Evolutionary conservation across 2,797 vertebrate genomes (phyloP), one percentile per base, ranked within the genome.

Genomic region (Mergus octosetaceus): DNA sequence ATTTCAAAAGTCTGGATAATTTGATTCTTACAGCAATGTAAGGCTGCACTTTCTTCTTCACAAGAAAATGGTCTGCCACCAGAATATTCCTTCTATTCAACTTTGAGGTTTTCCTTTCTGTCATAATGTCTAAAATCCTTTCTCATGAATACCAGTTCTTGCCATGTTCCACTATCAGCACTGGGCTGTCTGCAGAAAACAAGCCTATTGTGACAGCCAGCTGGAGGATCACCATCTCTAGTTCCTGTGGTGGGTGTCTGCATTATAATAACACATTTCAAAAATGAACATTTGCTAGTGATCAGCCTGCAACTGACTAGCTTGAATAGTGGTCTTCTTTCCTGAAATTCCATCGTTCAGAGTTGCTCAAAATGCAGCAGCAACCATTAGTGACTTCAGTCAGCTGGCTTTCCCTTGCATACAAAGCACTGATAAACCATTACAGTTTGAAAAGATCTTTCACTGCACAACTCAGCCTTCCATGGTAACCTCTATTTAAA

Each of bases 101-200:
- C 9, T 25, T 22, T 24, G 20, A 54, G 13, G 4, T 25, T 61
- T 79, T 43, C 18, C 7, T 62, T 56, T 57, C 30, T 38, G 8
- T 57, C 16, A 39, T 57, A 27, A 60, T 36, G 5, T 36, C 21
- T 64, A 27, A 64, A 78, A 68, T 54, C 6, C 7, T 73, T 89
- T 83, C 24, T 32, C 22, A 45, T 19, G 24, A 39, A 24, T 54
- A 89, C 20, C n/a, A 32, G 3, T 39, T 9, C 57, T 54, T 77
- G 16, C 3, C 7, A 18, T 8, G 1, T 73, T 12, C 25, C 11
- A 51, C 27, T 34, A 0, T 47, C 6, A 15, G 9, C 28, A 1
- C 6, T 58, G 24, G 24, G 8, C 4, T 60, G 7, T 79, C 49
- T 57, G 25, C 68, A 72, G 45, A 54, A 5, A 25, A 8, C 7